phyloP scores from a whole-genome alignment of 2,888 invertebrate genomes.

The Stratiomys singularior region DNA sequence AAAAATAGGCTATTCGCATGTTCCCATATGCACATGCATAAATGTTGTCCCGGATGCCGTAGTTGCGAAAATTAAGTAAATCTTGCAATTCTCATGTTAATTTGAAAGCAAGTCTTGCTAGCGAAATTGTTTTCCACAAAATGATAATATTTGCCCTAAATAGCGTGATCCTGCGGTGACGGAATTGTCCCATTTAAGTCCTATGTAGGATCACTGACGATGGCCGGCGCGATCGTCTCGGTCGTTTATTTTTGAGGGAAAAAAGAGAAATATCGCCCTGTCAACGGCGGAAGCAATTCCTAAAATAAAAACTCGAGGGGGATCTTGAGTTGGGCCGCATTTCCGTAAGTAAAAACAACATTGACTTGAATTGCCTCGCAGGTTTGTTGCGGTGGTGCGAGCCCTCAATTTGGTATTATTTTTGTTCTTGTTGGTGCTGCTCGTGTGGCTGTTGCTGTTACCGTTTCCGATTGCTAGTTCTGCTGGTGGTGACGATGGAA shows the following conservation, averaged over 20 bases:
- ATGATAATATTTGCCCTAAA: constrained; percentile 19
- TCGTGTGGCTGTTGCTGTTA: no score
- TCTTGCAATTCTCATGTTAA: no score
- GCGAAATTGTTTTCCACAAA: background rate
- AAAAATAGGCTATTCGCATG: no score
- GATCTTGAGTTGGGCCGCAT: constrained; percentile 22
- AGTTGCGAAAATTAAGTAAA: no score
- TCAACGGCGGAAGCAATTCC: constrained; percentile 43
- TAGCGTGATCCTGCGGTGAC: background rate
- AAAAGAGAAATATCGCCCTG: constrained; percentile 24
- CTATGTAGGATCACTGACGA: constrained; percentile 14
- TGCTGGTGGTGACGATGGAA: constrained; percentile 19
- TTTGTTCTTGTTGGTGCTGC: no score
- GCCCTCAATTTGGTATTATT: background rate
- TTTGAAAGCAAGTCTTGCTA: background rate
- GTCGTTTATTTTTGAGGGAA: constrained; percentile 23
- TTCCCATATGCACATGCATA: background rate
- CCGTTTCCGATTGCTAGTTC: background rate
- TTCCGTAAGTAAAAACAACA: constrained; percentile 16
- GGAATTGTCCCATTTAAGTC: constrained; percentile 13
- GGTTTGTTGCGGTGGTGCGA: background rate
- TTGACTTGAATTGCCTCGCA: constrained; percentile 9
- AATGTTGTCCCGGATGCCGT: background rate
- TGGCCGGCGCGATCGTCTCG: constrained; percentile 5
- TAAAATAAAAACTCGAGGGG: constrained; percentile 46